A percentile compares a stretch with the other conserved stretches of the same genome.
phyloP scores from a whole-genome alignment of 2,797 vertebrate species.

The Phalloptychus januarius region DNA sequence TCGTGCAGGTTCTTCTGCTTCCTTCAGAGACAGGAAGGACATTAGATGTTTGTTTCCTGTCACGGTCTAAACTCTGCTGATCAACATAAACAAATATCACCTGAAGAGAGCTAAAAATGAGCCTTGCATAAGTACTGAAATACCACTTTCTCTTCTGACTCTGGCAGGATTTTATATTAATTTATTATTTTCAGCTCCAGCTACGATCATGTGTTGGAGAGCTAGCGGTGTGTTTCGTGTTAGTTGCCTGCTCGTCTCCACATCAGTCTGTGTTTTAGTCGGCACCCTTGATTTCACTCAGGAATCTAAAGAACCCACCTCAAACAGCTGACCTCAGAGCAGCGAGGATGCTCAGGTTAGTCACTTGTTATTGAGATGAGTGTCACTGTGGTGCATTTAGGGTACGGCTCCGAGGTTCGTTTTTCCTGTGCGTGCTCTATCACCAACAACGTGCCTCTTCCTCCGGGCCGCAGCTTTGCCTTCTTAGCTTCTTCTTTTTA shows the following conservation, averaged over 20 bases:
- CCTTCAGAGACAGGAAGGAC: conserved; percentile 12
- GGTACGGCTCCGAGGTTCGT: conserved; percentile 20
- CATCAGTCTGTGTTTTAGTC: conserved; percentile 4
- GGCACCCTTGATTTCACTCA: conserved; percentile 43
- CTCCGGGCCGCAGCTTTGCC: conserved; percentile 47
- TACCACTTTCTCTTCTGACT: background rate
- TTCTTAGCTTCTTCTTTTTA: conserved; percentile 45
- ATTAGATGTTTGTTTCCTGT: conserved; percentile 7
- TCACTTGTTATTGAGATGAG: conserved; percentile 3
- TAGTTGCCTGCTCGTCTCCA: conserved; percentile 14
- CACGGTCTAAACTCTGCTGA: background rate
- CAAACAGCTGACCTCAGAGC: background rate
- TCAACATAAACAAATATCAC: background rate
- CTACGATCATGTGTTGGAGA: conserved; percentile 28
- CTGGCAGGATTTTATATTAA: background rate
- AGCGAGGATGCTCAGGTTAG: conserved; percentile 9
- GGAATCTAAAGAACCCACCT: conserved; percentile 42
- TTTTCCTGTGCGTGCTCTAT: conserved; percentile 19
- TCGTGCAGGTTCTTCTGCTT: background rate
- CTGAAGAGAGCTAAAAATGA: background rate
- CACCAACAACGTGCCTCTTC: conserved; percentile 40
- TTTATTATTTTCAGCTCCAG: conserved; percentile 49
- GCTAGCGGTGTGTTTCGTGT: conserved; percentile 9
- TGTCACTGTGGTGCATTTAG: conserved; percentile 1
- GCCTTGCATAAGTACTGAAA: background rate